Evolutionary conservation across 2,797 vertebrate genomes (phyloP).

Genomic region (Hephaestus fuliginosus): DNA sequence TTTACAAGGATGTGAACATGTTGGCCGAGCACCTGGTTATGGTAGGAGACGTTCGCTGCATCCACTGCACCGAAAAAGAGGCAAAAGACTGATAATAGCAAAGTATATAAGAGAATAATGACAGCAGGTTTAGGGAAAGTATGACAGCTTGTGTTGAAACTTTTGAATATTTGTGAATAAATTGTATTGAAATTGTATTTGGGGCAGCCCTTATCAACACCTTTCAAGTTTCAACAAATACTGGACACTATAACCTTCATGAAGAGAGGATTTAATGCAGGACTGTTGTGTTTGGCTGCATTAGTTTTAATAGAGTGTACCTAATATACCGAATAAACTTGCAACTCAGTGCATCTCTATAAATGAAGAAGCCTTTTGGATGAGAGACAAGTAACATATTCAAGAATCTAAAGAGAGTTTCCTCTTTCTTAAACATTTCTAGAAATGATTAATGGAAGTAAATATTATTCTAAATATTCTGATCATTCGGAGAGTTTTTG

Average conservation of each 20-base stretch:
- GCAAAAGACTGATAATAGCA: too few relatives aligned
- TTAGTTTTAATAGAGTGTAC: neutral
- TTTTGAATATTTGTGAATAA: too few relatives aligned
- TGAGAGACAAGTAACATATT: neutral
- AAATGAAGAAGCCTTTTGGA: neutral
- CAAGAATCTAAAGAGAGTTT: neutral
- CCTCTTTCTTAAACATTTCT: neutral
- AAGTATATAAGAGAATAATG: too few relatives aligned
- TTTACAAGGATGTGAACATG: too few relatives aligned
- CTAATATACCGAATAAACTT: neutral
- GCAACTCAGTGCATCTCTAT: neutral
- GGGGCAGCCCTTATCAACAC: too few relatives aligned
- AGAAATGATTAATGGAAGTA: neutral
- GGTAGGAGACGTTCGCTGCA: too few relatives aligned
- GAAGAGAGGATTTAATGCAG: neutral
- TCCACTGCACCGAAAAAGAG: too few relatives aligned
- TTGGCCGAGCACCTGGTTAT: too few relatives aligned
- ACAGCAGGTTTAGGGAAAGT: too few relatives aligned
- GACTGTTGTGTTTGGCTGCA: neutral
- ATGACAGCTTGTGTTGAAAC: too few relatives aligned
- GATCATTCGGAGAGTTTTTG: neutral
- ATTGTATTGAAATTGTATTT: too few relatives aligned
- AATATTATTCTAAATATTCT: too few relatives aligned
- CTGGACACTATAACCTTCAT: neutral
- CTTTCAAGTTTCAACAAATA: neutral